phyloP scores from a whole-genome alignment of 2,888 invertebrate genomes.

The Tuta absoluta region DNA sequence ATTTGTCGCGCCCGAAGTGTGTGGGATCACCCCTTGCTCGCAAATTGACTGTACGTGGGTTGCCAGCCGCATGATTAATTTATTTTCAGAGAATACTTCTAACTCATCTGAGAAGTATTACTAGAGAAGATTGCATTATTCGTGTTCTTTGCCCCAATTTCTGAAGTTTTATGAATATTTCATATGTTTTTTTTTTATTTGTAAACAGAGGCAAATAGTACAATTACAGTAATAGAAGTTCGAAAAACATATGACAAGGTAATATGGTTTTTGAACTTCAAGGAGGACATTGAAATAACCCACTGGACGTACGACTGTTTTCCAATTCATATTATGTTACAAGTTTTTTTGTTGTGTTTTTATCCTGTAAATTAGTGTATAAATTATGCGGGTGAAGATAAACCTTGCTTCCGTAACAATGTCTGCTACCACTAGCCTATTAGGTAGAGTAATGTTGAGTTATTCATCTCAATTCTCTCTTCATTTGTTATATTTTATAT shows the following conservation, averaged over 20 bases:
- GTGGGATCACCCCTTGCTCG: constrained; percentile 45
- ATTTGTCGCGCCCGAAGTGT: background rate
- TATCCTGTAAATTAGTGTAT: background rate
- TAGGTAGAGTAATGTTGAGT: background rate
- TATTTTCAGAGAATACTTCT: constrained; percentile 62
- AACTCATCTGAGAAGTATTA: constrained; percentile 61
- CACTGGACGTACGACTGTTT: too few species aligned
- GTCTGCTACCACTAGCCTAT: background rate
- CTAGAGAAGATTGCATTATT: constrained; percentile 46
- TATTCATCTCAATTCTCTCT: background rate
- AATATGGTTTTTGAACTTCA: background rate
- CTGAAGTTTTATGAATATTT: constrained; percentile 32
- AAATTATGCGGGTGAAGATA: constrained; percentile 2
- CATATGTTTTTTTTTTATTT: constrained; percentile 8
- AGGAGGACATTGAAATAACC: too few species aligned
- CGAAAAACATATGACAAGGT: too few species aligned
- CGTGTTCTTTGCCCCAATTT: constrained; percentile 45
- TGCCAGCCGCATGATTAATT: constrained; percentile 67
- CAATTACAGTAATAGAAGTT: too few species aligned
- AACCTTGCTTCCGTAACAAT: constrained; percentile 12
- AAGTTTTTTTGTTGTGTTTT: background rate
- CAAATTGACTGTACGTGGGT: constrained; percentile 68
- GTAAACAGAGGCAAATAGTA: background rate
- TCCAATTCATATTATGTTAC: too few species aligned
- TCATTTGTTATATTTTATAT: too few species aligned